Evolutionary conservation across 2,888 invertebrate genomes (phyloP), one percentile per base, ranked within the genome.

Genomic region (Liodrosophila aerea): DNA sequence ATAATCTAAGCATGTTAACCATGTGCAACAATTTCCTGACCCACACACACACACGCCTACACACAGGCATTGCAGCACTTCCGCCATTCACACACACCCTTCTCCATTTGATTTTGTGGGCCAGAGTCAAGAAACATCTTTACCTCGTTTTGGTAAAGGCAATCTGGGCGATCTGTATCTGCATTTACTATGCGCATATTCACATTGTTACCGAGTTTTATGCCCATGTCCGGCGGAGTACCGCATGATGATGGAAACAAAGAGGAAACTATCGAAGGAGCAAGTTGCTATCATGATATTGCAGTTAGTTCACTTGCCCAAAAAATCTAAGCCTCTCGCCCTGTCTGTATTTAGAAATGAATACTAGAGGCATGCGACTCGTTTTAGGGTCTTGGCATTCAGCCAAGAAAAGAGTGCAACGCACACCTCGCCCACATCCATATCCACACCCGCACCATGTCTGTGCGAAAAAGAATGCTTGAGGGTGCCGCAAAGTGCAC

Each of bases 311-410:
- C 46, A 33, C 49, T 56, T 58, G 49, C 46, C 50, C 34, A 46
- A 52, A 51, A 41, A 41, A 27, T 18, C 45, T 12, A 33, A 60
- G 43, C 41, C 37, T 45, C 40, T 52, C 36, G 45, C 34, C 44
- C 22, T 56, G 60, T 75, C 54, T 64, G 54, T 65, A 68, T 75
- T 64, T 70, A 68, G 54, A 54, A 57, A 73, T 76, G 70, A 60
- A 65, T 57, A 61, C 56, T 31, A 29, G 56, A 41, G 56, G 41
- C 40, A 30, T 73, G 50, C 46, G 53, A 12, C 50, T 54, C 49
- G 56, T 22, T 49, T 39, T 31, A n/a, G 13, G 3, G 45, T 16
- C 44, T 62, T 77, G 82, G 71, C 71, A 57, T 8, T 4, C 31
- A 41, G 64, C 78, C 76, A 67, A 67, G 49, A n/a, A n/a, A n/a